Conservation (phyloP, 2,113 vertebrate species). For the Jaculus jaculus region DNA sequence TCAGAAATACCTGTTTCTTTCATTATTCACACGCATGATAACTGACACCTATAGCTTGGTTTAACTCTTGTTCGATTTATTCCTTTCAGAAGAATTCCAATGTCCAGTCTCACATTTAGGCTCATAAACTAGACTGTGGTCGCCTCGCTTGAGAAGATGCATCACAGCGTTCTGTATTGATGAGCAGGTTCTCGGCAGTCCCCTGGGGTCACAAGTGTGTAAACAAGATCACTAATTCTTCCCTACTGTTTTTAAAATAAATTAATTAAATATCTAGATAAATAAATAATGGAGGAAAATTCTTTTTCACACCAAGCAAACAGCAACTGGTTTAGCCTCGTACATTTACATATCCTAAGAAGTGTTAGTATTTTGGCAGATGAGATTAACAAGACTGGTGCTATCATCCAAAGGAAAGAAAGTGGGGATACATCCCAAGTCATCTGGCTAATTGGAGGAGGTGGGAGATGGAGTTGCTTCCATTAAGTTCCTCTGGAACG, state of each 20-base stretch:
- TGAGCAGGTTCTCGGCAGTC: background rate
- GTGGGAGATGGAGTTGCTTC: constrained; percentile 66
- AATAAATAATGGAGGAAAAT: background rate
- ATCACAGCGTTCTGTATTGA: constrained; percentile 31
- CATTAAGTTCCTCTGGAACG: constrained; percentile 74
- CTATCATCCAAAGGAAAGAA: constrained; percentile 57
- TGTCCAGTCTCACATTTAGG: constrained; percentile 1
- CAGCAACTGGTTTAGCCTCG: constrained; percentile 50
- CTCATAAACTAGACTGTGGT: constrained; percentile 21
- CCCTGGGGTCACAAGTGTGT: constrained; percentile 60
- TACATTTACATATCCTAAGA: constrained; percentile 61
- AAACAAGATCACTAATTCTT: constrained; percentile 63
- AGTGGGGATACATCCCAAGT: constrained; percentile 59
- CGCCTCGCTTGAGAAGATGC: constrained; percentile 46
- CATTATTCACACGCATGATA: background rate
- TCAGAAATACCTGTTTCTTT: constrained; percentile 46
- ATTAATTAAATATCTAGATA: no score
- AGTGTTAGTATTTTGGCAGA: constrained; percentile 58
- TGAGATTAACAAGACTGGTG: constrained; percentile 59
- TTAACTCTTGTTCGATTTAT: constrained; percentile 8
- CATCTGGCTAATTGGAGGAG: constrained; percentile 75
- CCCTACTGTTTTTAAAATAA: constrained; percentile 26
- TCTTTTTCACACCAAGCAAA: constrained; percentile 54
- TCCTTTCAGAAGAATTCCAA: constrained; percentile 16
- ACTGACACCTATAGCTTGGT: background rate